phyloP scores from a whole-genome alignment of 2,113 vertebrate species.

The Sinocyclocheilus rhinocerous region DNA sequence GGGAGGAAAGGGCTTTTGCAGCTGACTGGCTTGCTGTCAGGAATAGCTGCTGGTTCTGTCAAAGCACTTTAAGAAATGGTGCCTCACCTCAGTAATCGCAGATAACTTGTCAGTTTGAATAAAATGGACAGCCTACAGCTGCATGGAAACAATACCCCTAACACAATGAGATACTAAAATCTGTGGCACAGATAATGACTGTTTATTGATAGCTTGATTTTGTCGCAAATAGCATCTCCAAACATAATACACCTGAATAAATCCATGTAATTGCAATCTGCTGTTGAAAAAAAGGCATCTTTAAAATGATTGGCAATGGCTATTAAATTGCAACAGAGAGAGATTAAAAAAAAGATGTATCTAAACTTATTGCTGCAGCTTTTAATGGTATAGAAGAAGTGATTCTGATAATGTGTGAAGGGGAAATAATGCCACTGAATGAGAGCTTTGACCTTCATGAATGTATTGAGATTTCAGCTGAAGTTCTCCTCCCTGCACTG shows the following conservation, averaged over 20 bases:
- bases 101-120: slow-evolving; percentile 41
- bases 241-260: neutral
- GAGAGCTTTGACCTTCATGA: slow-evolving; percentile 46
- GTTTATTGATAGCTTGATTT: neutral
- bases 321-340: neutral
- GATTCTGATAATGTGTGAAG: neutral
- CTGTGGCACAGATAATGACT: neutral
- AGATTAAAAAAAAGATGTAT: neutral
- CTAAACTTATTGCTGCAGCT: neutral
- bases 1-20: slow-evolving; percentile 31
- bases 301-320: neutral
- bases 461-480: slow-evolving; percentile 10
- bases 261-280: slow-evolving; percentile 25
- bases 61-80: slow-evolving; percentile 42
- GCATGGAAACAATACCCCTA: neutral
- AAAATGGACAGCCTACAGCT: slow-evolving; percentile 34
- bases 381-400: neutral
- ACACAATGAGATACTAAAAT: slow-evolving; percentile 9
- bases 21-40: slow-evolving; percentile 39
- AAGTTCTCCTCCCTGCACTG: too few species aligned
- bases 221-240: neutral
- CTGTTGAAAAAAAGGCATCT: neutral
- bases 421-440: slow-evolving; percentile 1
- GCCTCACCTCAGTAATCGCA: slow-evolving; percentile 22
- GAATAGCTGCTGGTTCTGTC: slow-evolving; percentile 34